Base-by-base conservation (phyloP, 2,888 invertebrate species). In the Melanotus villosus region DNA sequence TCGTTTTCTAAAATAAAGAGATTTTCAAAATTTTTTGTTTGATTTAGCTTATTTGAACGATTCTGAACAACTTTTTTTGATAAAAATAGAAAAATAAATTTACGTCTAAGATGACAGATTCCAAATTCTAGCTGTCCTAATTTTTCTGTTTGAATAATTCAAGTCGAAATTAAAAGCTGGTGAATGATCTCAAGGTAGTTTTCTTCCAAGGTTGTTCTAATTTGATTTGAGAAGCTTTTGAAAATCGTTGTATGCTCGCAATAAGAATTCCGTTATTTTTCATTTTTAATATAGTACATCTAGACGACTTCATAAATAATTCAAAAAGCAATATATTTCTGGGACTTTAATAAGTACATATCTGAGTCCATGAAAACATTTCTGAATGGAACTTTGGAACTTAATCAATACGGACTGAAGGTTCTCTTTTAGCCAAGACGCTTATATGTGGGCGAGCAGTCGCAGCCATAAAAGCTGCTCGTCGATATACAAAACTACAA, bases 401-500 rank as follows among this genome's bases (percentile, higher is more conserved):
- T 47, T 47, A 26, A 47, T 47, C 47, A 47, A 47, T 47, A 47
- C 47, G 12, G 1, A 47, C 47, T 12, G 47, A 47, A 21, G 26
- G 47, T 26, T 23, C 47, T n/a, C 9, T 12, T 47, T 12, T 47
- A 16, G 12, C 47, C 4, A 9, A 4, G 18, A 9, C 19, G 18
- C n/a, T n/a, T 2, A 19, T 18, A 19, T 43, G 47, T 23, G 47
- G 26, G 47, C 47, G 47, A 21, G 47, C 26, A 26, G 23, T 50
- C 26, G 14, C 23, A 26, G 47, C 26, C 18, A 26, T 50, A 50
- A 50, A 50, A 26, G 47, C 43, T 23, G 47, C 47, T 52, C 30
- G 52, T 30, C 52, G 52, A 52, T 32, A 52, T 32, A 30, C 32
- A 32, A 52, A 58, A 58, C 16, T 26, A 58, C 41, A 52, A 63